Evolutionary conservation across 2,797 vertebrate species (phyloP), one percentile per base, ranked within the genome.

Genomic region (Semaprochilodus insignis): DNA sequence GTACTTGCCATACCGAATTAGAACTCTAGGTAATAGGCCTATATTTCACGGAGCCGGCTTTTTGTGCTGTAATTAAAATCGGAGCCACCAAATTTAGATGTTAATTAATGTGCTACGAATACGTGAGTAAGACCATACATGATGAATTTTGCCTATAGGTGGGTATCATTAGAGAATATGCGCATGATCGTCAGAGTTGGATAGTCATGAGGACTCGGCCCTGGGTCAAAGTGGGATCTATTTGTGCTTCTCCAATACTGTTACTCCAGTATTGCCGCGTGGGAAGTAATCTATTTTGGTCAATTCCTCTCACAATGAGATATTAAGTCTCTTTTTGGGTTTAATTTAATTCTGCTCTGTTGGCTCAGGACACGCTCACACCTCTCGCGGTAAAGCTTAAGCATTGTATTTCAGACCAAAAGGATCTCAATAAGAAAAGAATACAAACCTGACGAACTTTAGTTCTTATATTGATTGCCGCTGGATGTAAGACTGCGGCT

Each of bases 81-180:
- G 90, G 90, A 90, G 92, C 91, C 90, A 91, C 91, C 93, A 91
- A 83, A 93, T 95, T 93, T 94, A 93, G 93, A 88, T 94, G 90
- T 92, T 94, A 94, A 96, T 95, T 94, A 95, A 95, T 94, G 90
- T 88, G 91, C 92, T 92, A 95, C 94, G 92, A 95, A 95, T 95
- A 94, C 94, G 52, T 17, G 67, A 59, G 31, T 31, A 59, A 69
- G 75, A 70, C 81, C 55, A 75, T 82, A 77, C 66, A 59, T 79
- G 63, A 66, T 66, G 63, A 36, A 66, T 66, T 10, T 66, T 66
- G 63, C 63, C 82, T 83, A 79, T 83, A 83, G 93, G 90, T 89
- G 85, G 91, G 91, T 84, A 92, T 91, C 89, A 74, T 81, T 91
- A 88, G 92, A 91, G 92, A 73, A 17, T 57, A 31, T 52, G 25